Evolutionary conservation across 1,140 invertebrate genomes (phyloP).

Genomic region (Elysia chlorotica): DNA sequence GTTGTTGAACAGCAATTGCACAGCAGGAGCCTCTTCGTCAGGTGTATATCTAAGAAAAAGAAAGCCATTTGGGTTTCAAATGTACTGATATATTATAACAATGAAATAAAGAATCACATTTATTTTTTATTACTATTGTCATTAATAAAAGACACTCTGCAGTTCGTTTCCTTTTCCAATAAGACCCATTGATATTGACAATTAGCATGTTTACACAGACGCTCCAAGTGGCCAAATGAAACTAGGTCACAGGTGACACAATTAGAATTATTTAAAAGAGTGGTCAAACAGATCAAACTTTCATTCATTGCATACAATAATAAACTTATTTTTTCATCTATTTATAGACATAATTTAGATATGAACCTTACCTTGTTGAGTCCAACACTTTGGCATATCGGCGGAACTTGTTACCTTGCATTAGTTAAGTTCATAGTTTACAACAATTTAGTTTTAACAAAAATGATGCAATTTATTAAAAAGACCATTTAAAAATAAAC

Average conservation of each 20-base stretch:
- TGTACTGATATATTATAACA: not conserved
- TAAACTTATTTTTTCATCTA: not conserved
- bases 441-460: too few relatives aligned
- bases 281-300: not conserved
- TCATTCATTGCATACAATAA: not conserved
- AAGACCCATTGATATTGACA: too few relatives aligned
- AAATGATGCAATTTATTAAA: too few relatives aligned
- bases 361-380: constrained; percentile 14
- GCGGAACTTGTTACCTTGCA: constrained; percentile 17
- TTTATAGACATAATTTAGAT: not conserved
- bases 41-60: constrained; percentile 40
- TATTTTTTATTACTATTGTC: not conserved
- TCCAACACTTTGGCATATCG: constrained; percentile 19
- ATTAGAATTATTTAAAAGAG: not conserved
- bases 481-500: too few relatives aligned
- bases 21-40: constrained; percentile 44
- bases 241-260: not conserved
- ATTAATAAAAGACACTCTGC: not conserved
- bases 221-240: not conserved
- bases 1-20: constrained; percentile 52
- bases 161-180: not conserved
- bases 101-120: not conserved
- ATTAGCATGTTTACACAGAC: not conserved
- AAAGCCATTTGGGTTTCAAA: too few relatives aligned
- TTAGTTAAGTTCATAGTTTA: too few relatives aligned